Evolutionary conservation across 2,888 invertebrate genomes (phyloP).

Genomic region (Arrhopalites spinosus): DNA sequence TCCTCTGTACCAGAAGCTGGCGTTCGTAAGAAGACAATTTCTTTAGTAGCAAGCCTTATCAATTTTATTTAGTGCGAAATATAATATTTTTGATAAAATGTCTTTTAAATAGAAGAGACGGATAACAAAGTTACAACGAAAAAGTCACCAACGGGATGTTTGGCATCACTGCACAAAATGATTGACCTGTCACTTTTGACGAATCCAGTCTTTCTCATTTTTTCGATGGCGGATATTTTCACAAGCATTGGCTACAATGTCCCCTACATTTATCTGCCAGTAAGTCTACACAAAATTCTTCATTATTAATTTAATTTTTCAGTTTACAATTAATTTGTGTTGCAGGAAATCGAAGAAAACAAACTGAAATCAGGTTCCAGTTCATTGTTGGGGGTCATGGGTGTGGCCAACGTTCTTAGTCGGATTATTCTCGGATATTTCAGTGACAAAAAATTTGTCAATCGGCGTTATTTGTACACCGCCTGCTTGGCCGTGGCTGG

Average conservation of each 20-base stretch:
- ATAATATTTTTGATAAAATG: background rate
- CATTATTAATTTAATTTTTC: background rate
- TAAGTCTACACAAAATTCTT: no score
- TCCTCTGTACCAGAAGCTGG: background rate
- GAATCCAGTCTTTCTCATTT: background rate
- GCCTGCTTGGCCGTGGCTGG: background rate
- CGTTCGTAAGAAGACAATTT: background rate
- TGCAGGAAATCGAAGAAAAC: background rate
- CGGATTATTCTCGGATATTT: background rate
- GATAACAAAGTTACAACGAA: background rate
- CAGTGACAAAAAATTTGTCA: constrained; percentile 2
- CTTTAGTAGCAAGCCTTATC: background rate
- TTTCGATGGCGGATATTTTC: background rate
- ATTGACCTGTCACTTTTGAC: background rate
- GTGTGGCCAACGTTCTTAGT: background rate
- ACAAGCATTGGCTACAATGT: background rate
- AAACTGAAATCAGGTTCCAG: background rate
- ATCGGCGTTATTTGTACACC: background rate
- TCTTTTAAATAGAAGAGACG: background rate
- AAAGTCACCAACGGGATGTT: background rate
- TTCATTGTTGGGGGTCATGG: background rate
- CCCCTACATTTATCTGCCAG: background rate
- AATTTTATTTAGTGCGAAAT: background rate
- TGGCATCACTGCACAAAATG: background rate
- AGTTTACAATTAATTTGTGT: background rate